These are phyloP conservation scores for Pteruthius melanotis DNA, from an alignment of 2,113 vertebrate genomes.

Conservation along the genomic window DNA sequence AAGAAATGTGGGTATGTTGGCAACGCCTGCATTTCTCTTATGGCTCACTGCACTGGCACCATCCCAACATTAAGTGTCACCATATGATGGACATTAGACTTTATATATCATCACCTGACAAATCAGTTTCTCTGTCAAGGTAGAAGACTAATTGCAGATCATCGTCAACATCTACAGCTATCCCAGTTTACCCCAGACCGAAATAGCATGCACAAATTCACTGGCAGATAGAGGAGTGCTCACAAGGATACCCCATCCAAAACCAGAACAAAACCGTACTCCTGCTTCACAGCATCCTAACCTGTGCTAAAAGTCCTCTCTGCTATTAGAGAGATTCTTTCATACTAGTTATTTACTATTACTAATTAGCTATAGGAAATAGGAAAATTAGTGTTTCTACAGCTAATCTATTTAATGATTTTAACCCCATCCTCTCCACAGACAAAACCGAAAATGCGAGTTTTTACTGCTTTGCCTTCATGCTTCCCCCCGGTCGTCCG, in stretches of 20 bases:
- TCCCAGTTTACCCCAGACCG: fast-evolving
- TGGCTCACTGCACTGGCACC: not conserved
- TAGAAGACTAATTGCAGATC: not conserved
- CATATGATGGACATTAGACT: not conserved
- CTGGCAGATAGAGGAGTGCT: not conserved
- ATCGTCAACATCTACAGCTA: not conserved
- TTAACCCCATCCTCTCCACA: not conserved
- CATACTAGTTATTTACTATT: not conserved
- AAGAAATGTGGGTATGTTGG: not conserved
- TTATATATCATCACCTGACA: not conserved
- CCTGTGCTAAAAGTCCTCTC: not conserved
- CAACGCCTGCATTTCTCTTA: not conserved
- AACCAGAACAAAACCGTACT: not conserved
- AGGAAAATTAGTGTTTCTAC: not conserved
- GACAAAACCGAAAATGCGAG: fast-evolving
- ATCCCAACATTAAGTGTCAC: not conserved
- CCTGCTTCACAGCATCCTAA: not conserved
- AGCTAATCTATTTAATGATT: not conserved
- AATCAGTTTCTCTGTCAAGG: not conserved
- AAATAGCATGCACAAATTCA: not conserved
- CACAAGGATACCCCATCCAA: not conserved
- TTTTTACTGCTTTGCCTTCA: not conserved
- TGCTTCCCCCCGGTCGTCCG: fast-evolving
- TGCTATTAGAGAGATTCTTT: not conserved
- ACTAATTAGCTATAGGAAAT: too few relatives aligned